A percentile compares a stretch with the other conserved stretches of the same genome.
phyloP scores from a whole-genome alignment of 2,888 invertebrate genomes.

The Crepidodera aurea region DNA sequence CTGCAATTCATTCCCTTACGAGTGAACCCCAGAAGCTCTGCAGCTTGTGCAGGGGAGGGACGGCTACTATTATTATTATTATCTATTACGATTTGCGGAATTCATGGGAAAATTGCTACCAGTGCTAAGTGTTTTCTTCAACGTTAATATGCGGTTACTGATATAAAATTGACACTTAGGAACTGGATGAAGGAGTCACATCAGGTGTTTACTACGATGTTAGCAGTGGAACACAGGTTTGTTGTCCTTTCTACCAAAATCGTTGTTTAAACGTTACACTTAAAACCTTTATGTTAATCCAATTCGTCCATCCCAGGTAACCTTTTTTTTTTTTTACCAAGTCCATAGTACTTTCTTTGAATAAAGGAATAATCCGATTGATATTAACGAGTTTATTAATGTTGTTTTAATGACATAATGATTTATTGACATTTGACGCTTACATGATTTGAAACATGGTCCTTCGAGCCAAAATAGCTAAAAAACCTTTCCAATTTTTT shows the following conservation, averaged over 20 bases:
- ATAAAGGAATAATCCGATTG: not conserved
- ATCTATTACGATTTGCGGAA: constrained; percentile 15
- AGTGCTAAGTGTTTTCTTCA: constrained; percentile 46
- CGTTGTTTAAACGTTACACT: constrained; percentile 28
- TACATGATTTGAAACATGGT: no score
- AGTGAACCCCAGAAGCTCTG: no score
- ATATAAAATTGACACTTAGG: constrained; percentile 61
- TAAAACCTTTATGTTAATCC: constrained; percentile 4
- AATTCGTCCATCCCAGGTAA: constrained; percentile 32
- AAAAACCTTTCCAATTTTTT: no score
- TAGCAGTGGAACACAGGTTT: constrained; percentile 61
- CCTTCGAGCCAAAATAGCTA: no score
- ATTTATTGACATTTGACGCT: no score
- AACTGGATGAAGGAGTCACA: constrained; percentile 61
- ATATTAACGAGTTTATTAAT: no score
- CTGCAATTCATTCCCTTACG: no score
- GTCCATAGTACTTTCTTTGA: constrained; percentile 30
- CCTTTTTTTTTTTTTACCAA: not conserved
- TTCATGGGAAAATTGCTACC: constrained; percentile 42
- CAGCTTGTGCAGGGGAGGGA: no score
- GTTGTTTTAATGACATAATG: no score
- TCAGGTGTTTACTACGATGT: constrained; percentile 60
- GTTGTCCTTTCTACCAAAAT: constrained; percentile 50
- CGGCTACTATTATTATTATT: no score
- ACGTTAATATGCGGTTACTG: constrained; percentile 40